Base-by-base conservation (phyloP, 1,140 invertebrate genomes). In the Conus betulinus region DNA sequence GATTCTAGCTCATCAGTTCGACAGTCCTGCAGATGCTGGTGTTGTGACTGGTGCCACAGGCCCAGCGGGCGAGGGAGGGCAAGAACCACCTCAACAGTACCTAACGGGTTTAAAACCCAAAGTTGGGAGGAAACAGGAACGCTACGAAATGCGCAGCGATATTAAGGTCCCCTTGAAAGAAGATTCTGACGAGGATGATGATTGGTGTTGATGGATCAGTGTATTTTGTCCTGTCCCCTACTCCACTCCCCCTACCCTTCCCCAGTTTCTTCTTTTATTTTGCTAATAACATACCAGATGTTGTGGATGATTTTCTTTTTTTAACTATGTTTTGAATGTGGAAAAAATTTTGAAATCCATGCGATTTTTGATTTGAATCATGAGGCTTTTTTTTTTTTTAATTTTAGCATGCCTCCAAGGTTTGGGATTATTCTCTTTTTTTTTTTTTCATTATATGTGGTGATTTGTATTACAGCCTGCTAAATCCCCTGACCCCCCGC, bases 21-120 rank as follows among this genome's bases (percentile, higher is more conserved):
- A 92, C 52, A 90, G 91, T 88, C 87, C 88, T 76, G 71, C 78
- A 82, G 84, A 87, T 51, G 88, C 88, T 39, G 84, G 89, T 55
- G 87, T 55, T 25, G 81, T 84, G 74, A 84, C 87, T 81, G 88
- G 84, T 15, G 83, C 63, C 6, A 25, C 87, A 60, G 88, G 67
- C 88, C 67, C 53, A 60, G 85, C 57, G 51, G 84, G 53, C 87
- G 89, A 74, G 81, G 85, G 57, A 63, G 87, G n/a, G 57, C 89
- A 17, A 67, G 89, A 20, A 71, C 83, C 51, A 87, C 90, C 11
- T 74, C 89, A 67, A 92, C 91, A 55, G 84, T 93, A 60, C 93
- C 93, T n/a, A 94, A 94, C 78, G 93, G 93, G 39, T 92, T 92
- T 71, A 94, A 94, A 94, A 91, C 92, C 91, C 74, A 93, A 92